Percentiles rank a stretch among this genome's conserved stretches.
Evolutionary conservation across 2,113 vertebrate genomes (phyloP).

Genomic region (Syrmaticus mikado): DNA sequence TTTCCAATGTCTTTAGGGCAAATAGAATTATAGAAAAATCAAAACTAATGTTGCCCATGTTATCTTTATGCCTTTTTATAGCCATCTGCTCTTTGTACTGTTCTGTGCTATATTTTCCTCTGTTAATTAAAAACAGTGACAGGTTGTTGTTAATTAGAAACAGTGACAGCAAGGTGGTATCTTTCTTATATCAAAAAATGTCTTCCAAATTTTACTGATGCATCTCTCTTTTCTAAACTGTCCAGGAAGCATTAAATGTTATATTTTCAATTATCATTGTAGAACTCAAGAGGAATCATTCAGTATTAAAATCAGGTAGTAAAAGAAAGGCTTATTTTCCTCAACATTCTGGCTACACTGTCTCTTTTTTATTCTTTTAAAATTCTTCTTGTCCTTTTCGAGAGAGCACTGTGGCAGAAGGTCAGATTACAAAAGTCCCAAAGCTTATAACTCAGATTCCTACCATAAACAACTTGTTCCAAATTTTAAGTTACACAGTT

Average conservation of each 20-base stretch:
- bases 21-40: constrained; percentile 46
- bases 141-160: constrained; percentile 56
- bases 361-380: not conserved
- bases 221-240: not conserved
- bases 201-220: not conserved
- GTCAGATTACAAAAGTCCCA: not conserved
- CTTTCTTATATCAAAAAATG: not conserved
- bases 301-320: not conserved
- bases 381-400: not conserved
- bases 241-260: not conserved
- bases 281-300: not conserved
- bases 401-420: fast-evolving
- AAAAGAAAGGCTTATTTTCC: not conserved
- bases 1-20: constrained; percentile 57
- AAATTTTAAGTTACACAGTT: not conserved
- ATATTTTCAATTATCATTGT: not conserved
- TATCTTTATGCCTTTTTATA: constrained; percentile 68
- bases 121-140: constrained; percentile 47
- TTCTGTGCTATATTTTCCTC: constrained; percentile 28
- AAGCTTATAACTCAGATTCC: not conserved
- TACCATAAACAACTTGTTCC: not conserved
- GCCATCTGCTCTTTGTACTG: constrained; percentile 63
- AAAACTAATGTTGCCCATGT: constrained; percentile 54
- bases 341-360: fast-evolving
- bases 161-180: not conserved